Evolutionary conservation across 1,140 invertebrate genomes (phyloP), one percentile per base, ranked within the genome.

Genomic region (Penaeus japonicus): DNA sequence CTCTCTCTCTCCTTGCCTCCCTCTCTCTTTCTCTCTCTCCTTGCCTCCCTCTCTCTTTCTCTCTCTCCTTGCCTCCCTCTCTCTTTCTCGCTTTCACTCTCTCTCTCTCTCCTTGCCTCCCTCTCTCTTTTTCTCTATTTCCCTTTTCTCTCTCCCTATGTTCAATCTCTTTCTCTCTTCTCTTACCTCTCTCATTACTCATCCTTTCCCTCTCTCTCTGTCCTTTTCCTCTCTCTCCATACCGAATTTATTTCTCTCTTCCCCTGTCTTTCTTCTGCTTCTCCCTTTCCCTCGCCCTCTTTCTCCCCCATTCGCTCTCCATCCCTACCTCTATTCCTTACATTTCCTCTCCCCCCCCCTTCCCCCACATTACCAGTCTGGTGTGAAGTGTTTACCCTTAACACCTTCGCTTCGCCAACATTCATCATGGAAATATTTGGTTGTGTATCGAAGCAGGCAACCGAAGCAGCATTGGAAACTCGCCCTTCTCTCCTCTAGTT

Each of bases 361-460:
- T 32, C 20, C 32, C 32, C 30, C 20, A n/a, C 75, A 18, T 39
- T 22, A 47, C 39, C 39, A 53, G 77, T 39, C 47, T 39, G 39
- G 77, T 10, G 77, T 17, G 20, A 54, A 79, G 77, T 79, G 39
- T 79, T 79, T 53, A 24, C 77, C 15, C 47, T 79, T 79, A 35
- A 27, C 77, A 79, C 77, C 77, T 79, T 53, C 22, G 77, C 32
- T 54, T n/a, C 39, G 77, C 77, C 27, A 79, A 79, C 77, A 79
- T 54, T 35, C 77, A 79, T 79, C 47, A 79, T 79, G 77, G 77
- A 53, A 39, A 79, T 79, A 79, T 79, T 79, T 79, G 77, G 39
- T 53, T 35, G 77, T 79, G 77, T 79, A 53, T 54, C 77, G 77
- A 79, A 53, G 77, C 39, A 17, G 77, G 77, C 39, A 17, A 30